These are phyloP conservation scores for Pipistrellus kuhlii DNA, from an alignment of 2,797 vertebrate species.

Conservation along the genomic window DNA sequence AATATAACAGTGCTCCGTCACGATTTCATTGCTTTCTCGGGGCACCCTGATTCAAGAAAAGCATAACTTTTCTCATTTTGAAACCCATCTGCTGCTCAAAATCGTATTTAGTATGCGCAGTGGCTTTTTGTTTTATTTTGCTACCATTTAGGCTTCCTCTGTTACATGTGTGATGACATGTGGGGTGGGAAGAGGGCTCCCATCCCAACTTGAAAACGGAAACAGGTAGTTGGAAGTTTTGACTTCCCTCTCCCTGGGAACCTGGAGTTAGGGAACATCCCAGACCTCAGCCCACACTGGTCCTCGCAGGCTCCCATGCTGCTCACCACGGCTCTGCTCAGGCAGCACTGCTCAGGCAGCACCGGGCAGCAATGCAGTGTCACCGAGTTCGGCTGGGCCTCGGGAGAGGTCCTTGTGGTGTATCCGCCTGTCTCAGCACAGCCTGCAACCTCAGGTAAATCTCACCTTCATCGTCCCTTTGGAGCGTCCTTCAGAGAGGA, in stretches of 20 bases:
- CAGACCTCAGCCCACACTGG: too few relatives aligned
- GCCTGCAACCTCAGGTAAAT: conserved; percentile 72
- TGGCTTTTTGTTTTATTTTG: not conserved
- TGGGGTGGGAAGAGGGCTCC: too few relatives aligned
- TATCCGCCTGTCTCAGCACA: conserved; percentile 71
- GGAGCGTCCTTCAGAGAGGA: conserved; percentile 48
- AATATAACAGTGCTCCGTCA: conserved; percentile 51
- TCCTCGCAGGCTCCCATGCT: not conserved
- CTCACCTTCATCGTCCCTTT: conserved; percentile 57
- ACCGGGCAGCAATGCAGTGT: conserved; percentile 81
- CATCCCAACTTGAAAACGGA: not conserved
- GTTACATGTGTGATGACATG: not conserved
- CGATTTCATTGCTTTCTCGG: not conserved
- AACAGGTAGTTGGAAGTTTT: not conserved
- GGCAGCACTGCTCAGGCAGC: not conserved
- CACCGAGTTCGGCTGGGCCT: conserved; percentile 70
- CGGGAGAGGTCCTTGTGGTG: conserved; percentile 69
- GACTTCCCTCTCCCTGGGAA: conserved; percentile 70
- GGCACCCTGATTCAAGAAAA: not conserved
- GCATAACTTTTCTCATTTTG: not conserved
- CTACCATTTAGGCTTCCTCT: not conserved
- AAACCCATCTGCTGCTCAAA: not conserved
- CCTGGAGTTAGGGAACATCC: conserved; percentile 61
- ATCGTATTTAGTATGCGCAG: not conserved
- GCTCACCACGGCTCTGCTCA: conserved; percentile 59